A percentile compares a stretch with the other conserved stretches of the same genome.
Evolutionary conservation across 2,797 vertebrate species (phyloP).

Genomic region (Knipowitschia caucasica): DNA sequence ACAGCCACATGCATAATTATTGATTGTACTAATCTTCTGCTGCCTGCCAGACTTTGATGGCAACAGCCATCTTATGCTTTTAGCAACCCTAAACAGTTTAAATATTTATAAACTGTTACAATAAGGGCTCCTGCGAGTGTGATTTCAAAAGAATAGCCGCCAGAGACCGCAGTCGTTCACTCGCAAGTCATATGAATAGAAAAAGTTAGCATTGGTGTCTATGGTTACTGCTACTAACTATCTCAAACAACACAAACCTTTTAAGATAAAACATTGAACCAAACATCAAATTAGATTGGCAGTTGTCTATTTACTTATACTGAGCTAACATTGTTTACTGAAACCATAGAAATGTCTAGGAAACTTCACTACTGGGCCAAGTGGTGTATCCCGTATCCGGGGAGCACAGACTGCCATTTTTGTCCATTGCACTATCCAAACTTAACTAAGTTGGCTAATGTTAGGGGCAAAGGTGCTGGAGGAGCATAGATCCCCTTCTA

Average conservation of each 20-base stretch:
- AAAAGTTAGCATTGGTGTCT: not conserved
- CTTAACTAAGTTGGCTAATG: not conserved
- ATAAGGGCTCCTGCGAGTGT: no score
- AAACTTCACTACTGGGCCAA: not conserved
- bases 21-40: slow-evolving; percentile 16
- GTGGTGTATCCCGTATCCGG: not conserved
- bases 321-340: not conserved
- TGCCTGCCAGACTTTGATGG: slow-evolving; percentile 7
- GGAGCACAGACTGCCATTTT: not conserved
- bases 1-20: slow-evolving; percentile 23
- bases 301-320: not conserved
- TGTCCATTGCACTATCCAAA: not conserved
- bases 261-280: not conserved
- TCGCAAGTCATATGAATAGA: not conserved
- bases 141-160: not conserved
- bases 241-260: not conserved
- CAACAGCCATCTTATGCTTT: no score
- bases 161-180: not conserved
- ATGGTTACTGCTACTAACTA: not conserved
- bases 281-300: not conserved
- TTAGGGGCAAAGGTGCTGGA: not conserved
- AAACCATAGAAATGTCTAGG: not conserved
- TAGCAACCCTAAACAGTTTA: no score
- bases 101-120: no score
- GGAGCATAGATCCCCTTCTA: not conserved